Percentiles rank a stretch among this genome's conserved stretches.
phyloP scores from a whole-genome alignment of 30 jellyfish, hydroid and myxozoan genomes.

The Calvadosia cruxmelitensis region DNA sequence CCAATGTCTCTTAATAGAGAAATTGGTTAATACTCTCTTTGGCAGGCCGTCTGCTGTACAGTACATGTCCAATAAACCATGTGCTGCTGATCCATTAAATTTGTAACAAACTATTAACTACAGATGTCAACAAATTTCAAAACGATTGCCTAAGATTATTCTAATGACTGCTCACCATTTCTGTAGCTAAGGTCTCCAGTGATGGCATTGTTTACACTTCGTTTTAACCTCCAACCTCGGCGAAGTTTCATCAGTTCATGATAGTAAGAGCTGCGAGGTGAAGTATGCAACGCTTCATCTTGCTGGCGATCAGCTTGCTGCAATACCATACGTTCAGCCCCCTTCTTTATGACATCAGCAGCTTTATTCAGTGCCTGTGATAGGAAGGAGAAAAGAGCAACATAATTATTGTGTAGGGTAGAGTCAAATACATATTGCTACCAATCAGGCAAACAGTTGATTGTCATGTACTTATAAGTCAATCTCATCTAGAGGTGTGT shows the following conservation, averaged over 20 bases:
- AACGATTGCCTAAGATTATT: too few species aligned
- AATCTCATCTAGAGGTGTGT: too few species aligned
- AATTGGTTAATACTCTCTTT: too few species aligned
- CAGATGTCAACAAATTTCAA: too few species aligned
- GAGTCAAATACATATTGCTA: neutral
- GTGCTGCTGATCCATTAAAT: too few species aligned
- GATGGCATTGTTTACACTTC: constrained; percentile 44
- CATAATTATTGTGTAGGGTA: neutral
- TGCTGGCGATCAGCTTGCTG: constrained; percentile 9
- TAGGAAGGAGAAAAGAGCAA: neutral
- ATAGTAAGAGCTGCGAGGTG: constrained; percentile 38
- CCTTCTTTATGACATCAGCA: constrained; percentile 63
- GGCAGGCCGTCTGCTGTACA: too few species aligned
- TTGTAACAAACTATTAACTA: too few species aligned
- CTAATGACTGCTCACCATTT: constrained; percentile 24
- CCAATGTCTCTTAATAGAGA: too few species aligned
- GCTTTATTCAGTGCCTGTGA: constrained; percentile 65
- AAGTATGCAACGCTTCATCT: neutral
- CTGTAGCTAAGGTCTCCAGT: constrained; percentile 83
- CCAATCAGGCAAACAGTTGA: too few species aligned
- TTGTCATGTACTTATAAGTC: too few species aligned
- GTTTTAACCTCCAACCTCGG: constrained; percentile 75
- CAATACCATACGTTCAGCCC: constrained; percentile 68
- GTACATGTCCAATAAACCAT: too few species aligned
- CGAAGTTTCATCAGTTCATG: constrained; percentile 74